A percentile compares a stretch with the other conserved stretches of the same genome.
Evolutionary conservation across 1,140 invertebrate species (phyloP).

Genomic region (Limonius californicus): DNA sequence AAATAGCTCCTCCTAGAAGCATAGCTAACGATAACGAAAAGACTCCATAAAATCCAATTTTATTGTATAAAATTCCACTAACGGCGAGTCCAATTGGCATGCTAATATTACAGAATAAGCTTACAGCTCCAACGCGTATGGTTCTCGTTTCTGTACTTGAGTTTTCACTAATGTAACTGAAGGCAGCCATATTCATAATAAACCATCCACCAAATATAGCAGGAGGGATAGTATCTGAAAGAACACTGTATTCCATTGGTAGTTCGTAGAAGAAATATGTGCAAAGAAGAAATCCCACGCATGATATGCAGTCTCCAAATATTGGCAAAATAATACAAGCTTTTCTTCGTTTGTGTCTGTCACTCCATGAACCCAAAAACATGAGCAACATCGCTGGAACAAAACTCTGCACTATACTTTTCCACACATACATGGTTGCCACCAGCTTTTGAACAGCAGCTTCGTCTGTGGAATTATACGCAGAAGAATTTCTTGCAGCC

Average conservation of each 20-base stretch:
- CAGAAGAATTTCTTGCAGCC: constrained; percentile 47
- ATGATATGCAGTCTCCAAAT: constrained; percentile 49
- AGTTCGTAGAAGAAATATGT: constrained; percentile 47
- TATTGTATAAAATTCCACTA: constrained; percentile 52
- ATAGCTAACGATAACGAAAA: constrained; percentile 48
- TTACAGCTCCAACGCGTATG: constrained; percentile 53
- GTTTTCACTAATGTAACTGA: constrained; percentile 58
- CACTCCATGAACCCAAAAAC: constrained; percentile 61
- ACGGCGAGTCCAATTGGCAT: constrained; percentile 53
- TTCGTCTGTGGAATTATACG: constrained; percentile 48
- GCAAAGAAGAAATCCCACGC: constrained; percentile 36
- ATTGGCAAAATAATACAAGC: constrained; percentile 54
- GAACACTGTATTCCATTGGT: constrained; percentile 52
- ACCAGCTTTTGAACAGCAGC: constrained; percentile 53
- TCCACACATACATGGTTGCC: constrained; percentile 55
- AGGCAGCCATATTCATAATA: constrained; percentile 57
- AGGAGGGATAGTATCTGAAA: constrained; percentile 55
- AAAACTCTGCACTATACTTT: constrained; percentile 53
- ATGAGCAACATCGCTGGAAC: constrained; percentile 56
- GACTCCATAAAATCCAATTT: constrained; percentile 57
- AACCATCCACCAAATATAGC: constrained; percentile 56
- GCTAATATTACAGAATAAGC: constrained; percentile 50
- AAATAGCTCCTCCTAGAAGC: constrained; percentile 30
- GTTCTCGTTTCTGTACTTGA: constrained; percentile 56
- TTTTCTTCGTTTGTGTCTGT: constrained; percentile 56